Percentiles rank a stretch among this genome's conserved stretches.
Evolutionary conservation across 2,888 invertebrate genomes (phyloP).

Genomic region (Acronicta aceris): DNA sequence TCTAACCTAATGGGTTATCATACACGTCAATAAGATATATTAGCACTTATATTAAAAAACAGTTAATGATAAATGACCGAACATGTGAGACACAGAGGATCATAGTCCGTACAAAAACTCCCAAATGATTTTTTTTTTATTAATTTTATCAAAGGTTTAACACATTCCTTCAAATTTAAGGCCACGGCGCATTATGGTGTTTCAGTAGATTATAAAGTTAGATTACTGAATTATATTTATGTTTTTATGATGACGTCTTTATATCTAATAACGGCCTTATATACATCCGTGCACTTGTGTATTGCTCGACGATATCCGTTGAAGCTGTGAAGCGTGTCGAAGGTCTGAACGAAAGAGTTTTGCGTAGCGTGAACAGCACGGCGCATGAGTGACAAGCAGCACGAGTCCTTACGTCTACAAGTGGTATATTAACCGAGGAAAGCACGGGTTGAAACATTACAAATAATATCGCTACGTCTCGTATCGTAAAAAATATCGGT

Average conservation of each 20-base stretch:
- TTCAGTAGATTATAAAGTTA: constrained; percentile 86
- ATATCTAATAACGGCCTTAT: constrained; percentile 75
- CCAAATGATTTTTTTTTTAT: constrained; percentile 62
- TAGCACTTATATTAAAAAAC: constrained; percentile 76
- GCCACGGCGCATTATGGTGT: constrained; percentile 89
- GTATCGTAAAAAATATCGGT: constrained; percentile 83
- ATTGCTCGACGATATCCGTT: constrained; percentile 33
- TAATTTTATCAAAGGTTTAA: constrained; percentile 79
- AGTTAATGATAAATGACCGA: constrained; percentile 69
- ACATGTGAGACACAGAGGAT: constrained; percentile 69
- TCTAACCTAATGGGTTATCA: constrained; percentile 78
- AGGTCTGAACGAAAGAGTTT: constrained; percentile 47
- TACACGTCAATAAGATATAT: constrained; percentile 74
- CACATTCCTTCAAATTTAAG: constrained; percentile 87
- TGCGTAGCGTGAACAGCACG: constrained; percentile 59
- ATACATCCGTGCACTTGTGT: constrained; percentile 61
- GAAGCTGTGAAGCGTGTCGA: constrained; percentile 48
- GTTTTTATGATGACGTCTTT: constrained; percentile 76
- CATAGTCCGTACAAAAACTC: constrained; percentile 77
- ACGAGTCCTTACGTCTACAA: constrained; percentile 70
- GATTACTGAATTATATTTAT: constrained; percentile 78
- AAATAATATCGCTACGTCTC: constrained; percentile 65
- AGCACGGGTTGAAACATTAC: constrained; percentile 77
- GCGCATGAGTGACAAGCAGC: constrained; percentile 56
- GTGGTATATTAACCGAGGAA: constrained; percentile 70